These are phyloP conservation scores for Parapsyche elsis DNA, from an alignment of 1,140 invertebrate species.

Conservation along the genomic window DNA sequence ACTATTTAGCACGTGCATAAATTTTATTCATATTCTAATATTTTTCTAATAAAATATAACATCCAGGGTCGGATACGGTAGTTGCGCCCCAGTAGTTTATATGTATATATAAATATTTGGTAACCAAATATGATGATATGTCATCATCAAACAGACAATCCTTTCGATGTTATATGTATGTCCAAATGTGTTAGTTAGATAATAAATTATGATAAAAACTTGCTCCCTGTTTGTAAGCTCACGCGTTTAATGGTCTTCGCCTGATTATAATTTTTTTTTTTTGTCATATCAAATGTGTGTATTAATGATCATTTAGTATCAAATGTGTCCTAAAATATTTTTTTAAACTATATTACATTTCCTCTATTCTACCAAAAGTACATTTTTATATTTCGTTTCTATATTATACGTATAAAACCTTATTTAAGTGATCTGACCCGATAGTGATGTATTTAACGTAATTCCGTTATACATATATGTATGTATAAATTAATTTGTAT, in stretches of 20 bases:
- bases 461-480: conserved; percentile 33
- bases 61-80: conserved; percentile 46
- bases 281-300: background rate
- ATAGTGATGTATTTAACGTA: conserved; percentile 22
- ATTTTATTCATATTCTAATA: background rate
- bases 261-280: background rate
- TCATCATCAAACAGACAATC: conserved; percentile 50
- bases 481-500: conserved; percentile 1
- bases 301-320: background rate
- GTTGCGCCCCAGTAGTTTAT: conserved; percentile 36
- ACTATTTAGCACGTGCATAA: no score
- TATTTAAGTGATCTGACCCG: conserved; percentile 35
- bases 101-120: conserved; percentile 25
- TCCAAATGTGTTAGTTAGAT: conserved; percentile 49
- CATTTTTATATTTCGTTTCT: background rate
- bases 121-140: conserved; percentile 35
- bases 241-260: background rate
- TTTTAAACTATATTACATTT: conserved; percentile 34
- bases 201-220: conserved; percentile 5
- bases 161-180: conserved; percentile 51
- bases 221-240: background rate
- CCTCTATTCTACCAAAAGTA: background rate
- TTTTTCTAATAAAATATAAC: conserved; percentile 35
- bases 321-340: conserved; percentile 36
- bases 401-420: background rate